A percentile compares a stretch with the other conserved stretches of the same genome.
phyloP scores from a whole-genome alignment of 2,797 vertebrate genomes.

The Phoebastria nigripes region DNA sequence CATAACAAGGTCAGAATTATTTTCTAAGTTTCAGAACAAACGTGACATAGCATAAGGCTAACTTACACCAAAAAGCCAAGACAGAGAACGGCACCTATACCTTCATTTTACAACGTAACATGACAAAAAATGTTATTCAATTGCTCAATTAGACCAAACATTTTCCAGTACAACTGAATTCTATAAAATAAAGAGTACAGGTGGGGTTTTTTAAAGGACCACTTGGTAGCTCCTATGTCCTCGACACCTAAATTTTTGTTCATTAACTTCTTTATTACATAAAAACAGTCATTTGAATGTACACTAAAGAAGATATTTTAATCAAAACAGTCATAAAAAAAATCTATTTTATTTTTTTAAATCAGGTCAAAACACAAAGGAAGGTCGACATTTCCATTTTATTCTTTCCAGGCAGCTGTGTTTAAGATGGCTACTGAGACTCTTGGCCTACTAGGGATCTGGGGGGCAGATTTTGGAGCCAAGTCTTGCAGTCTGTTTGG shows the following conservation, averaged over 20 bases:
- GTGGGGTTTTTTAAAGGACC: neutral
- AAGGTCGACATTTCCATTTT: neutral
- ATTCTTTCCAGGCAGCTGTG: neutral
- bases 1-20: neutral
- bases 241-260: neutral
- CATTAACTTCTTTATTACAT: neutral
- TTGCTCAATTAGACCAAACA: neutral
- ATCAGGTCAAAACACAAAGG: neutral
- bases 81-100: neutral
- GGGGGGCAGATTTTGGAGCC: neutral
- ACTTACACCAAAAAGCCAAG: neutral
- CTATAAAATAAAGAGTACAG: neutral
- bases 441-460: neutral
- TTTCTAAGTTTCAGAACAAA: neutral
- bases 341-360: neutral
- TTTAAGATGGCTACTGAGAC: neutral
- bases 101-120: neutral
- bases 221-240: neutral
- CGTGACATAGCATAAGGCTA: neutral
- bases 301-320: neutral
- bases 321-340: neutral
- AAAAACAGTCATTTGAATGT: neutral
- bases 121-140: neutral
- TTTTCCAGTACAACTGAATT: neutral
- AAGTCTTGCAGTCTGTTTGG: neutral